A percentile compares a stretch with the other conserved stretches of the same genome.
Evolutionary conservation across 2,797 vertebrate species (phyloP).

Genomic region (Chloroceryle inda): DNA sequence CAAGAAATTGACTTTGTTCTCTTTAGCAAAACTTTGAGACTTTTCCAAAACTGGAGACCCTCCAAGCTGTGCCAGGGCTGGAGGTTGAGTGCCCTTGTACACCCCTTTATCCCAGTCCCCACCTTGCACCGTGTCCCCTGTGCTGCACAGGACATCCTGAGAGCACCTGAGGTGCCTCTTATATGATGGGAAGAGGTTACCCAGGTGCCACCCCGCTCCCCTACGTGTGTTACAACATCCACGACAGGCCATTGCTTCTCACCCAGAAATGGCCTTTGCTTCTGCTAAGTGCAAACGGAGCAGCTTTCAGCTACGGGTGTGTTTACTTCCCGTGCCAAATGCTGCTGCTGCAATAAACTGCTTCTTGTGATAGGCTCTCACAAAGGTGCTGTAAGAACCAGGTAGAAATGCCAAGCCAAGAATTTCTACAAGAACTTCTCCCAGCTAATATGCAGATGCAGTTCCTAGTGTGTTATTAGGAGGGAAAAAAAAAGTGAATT

Average conservation of each 20-base stretch:
- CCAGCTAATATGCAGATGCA: neutral
- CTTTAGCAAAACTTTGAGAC: neutral
- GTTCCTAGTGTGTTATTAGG: neutral
- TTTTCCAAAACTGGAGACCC: neutral
- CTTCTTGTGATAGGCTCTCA: neutral
- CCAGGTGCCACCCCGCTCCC: neutral
- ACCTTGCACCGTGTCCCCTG: neutral
- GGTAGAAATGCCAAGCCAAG: neutral
- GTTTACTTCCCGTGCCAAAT: neutral
- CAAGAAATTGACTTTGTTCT: neutral
- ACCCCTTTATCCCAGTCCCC: neutral
- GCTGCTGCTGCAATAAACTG: neutral
- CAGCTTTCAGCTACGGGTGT: neutral
- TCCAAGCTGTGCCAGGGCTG: neutral
- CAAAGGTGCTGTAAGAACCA: neutral
- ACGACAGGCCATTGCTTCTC: accelerated
- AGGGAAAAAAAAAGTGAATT: neutral
- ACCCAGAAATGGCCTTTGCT: neutral
- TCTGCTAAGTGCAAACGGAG: neutral
- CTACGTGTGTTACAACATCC: accelerated
- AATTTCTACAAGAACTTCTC: neutral
- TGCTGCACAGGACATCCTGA: accelerated
- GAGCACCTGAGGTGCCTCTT: neutral
- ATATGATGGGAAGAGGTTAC: neutral
- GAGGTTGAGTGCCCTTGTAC: neutral